Evolutionary conservation across 2,113 vertebrate genomes (phyloP), one percentile per base, ranked within the genome.

Genomic region (Dipodomys stephensi): DNA sequence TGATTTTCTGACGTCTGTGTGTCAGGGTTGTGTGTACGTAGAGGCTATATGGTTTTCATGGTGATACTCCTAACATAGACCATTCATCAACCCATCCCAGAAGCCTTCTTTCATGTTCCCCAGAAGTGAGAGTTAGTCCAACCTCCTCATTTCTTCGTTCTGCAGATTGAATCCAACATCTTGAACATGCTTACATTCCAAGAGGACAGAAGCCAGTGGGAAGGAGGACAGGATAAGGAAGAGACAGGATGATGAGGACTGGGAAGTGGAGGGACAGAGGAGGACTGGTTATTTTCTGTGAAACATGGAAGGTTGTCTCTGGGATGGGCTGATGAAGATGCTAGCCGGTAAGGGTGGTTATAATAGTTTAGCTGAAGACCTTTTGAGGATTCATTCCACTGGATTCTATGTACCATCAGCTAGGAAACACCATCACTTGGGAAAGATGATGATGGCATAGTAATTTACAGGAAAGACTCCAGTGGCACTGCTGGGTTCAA

Each of bases 341-440:
- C 3, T 8, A 22, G 35, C 6, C 2, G 18, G n/a, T 3, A 16
- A 30, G 5, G 60, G n/a, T 2, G 0, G 30, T 15, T 18, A 57
- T 9, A 83, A 62, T 13, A 2, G 60, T 27, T 62, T 60, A n/a
- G 49, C 6, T 18, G 81, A n/a, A 87, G 88, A 53, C 44, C 2
- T n/a, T 1, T 19, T 44, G 65, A 79, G 53, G 32, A 28, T 27
- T 67, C 5, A 0, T 13, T 18, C 27, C 0, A 0, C 7, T 53
- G 44, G 62, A 53, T 7, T 39, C 25, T 30, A 27, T 53, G 44
- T 27, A 12, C 35, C 49, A 18, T 2, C 49, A 49, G 25, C 28
- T 3, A 4, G 25, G 53, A 19, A 62, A 19, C 32, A 32, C 2
- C 20, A 7, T 22, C 20, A 3, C 13, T 67, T 12, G 32, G 76